A percentile compares a stretch with the other conserved stretches of the same genome.
Conservation (phyloP, 2,888 invertebrate genomes). For the Ceramica pisi region DNA sequence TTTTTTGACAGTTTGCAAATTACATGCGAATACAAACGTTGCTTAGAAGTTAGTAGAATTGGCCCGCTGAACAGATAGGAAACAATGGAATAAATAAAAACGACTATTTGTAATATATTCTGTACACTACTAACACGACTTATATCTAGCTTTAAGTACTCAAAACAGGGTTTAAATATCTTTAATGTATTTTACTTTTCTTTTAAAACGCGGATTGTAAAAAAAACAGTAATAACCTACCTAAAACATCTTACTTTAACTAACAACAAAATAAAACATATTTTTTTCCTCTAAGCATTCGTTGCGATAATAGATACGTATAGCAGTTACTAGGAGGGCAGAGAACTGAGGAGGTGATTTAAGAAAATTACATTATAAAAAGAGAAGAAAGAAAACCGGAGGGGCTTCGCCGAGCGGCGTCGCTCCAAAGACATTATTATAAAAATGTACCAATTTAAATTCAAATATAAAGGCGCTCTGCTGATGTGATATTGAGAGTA, state of each 20-base stretch:
- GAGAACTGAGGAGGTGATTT: constrained; percentile 83
- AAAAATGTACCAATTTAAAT: constrained; percentile 88
- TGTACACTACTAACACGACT: neutral
- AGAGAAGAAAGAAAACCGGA: constrained; percentile 78
- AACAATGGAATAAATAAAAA: neutral
- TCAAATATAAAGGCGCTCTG: constrained; percentile 82
- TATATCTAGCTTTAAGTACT: neutral
- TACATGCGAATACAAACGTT: too few relatives aligned
- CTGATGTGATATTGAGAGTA: constrained; percentile 69
- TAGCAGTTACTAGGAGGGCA: constrained; percentile 74
- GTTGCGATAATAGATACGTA: constrained; percentile 65
- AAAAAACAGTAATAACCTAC: neutral
- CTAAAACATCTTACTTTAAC: constrained; percentile 8
- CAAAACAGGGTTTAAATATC: neutral
- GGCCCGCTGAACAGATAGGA: too few relatives aligned
- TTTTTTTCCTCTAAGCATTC: constrained; percentile 52
- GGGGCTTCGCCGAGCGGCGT: constrained; percentile 79
- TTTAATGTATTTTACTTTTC: neutral
- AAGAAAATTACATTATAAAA: constrained; percentile 89
- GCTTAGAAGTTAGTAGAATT: too few relatives aligned
- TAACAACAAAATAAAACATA: constrained; percentile 28
- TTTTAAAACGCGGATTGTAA: neutral
- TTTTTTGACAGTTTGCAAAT: too few relatives aligned
- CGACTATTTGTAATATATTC: neutral
- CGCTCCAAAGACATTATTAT: constrained; percentile 84